Evolutionary conservation across 2,113 vertebrate genomes (phyloP).

Genomic region (Coregonus clupeaformis): DNA sequence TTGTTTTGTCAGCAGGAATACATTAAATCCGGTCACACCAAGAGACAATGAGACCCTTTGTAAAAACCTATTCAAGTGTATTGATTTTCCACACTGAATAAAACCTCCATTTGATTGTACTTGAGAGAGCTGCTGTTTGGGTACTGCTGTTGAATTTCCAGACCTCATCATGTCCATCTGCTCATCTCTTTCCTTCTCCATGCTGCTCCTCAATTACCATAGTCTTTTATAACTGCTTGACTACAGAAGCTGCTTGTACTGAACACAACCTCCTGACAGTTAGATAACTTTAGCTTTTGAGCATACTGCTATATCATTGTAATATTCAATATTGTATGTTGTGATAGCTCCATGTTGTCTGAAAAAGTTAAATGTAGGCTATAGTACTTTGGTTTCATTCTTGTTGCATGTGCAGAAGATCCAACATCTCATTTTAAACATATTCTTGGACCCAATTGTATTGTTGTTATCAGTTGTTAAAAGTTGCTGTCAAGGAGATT

Average conservation of each 20-base stretch:
- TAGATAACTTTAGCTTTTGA: too few relatives aligned
- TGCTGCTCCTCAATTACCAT: not conserved
- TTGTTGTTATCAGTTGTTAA: not conserved
- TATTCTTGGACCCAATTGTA: too few relatives aligned
- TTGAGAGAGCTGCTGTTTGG: not conserved
- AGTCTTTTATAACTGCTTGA: not conserved
- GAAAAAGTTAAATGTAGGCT: too few relatives aligned
- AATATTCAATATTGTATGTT: too few relatives aligned
- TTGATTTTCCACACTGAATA: slow-evolving; percentile 23
- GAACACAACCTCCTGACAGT: not conserved
- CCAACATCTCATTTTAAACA: not conserved
- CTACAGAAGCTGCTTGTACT: not conserved
- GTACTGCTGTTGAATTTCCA: not conserved
- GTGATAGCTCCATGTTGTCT: too few relatives aligned
- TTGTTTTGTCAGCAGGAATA: slow-evolving; percentile 15
- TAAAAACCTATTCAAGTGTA: slow-evolving; percentile 11
- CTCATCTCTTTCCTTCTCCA: not conserved
- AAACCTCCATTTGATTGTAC: slow-evolving; percentile 20
- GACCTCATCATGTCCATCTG: not conserved
- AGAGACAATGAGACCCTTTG: not conserved
- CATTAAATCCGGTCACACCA: slow-evolving; percentile 14
- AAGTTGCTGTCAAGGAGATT: not conserved
- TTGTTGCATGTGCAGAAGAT: not conserved
- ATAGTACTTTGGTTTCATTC: too few relatives aligned
- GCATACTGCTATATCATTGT: too few relatives aligned